phyloP scores from a whole-genome alignment of 2,113 vertebrate species.

The Prolemur simus region DNA sequence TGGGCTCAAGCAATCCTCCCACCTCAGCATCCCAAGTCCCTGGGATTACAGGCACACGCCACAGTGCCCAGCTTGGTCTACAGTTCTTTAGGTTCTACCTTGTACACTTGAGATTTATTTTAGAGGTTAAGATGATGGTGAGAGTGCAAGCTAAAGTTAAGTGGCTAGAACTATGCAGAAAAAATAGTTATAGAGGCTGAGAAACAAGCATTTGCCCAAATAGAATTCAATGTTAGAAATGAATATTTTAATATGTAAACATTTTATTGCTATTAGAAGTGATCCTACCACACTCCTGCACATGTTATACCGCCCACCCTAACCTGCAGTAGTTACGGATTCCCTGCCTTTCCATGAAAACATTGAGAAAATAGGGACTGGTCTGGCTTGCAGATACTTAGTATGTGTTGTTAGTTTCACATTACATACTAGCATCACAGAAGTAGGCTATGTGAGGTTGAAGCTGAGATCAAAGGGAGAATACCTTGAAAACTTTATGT shows the following conservation, averaged over 20 bases:
- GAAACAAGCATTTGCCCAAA: neutral
- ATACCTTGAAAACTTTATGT: neutral
- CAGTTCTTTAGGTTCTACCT: neutral
- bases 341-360: neutral
- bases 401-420: neutral
- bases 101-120: neutral
- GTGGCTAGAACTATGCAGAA: neutral
- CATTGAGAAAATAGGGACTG: neutral
- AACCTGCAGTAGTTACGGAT: neutral
- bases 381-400: neutral
- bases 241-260: neutral
- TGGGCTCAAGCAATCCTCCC: too few species aligned
- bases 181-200: neutral
- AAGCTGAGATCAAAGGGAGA: neutral
- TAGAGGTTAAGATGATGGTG: neutral
- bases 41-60: too few species aligned
- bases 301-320: neutral
- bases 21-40: too few species aligned
- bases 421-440: neutral
- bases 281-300: neutral
- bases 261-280: neutral
- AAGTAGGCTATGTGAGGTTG: neutral
- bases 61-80: neutral
- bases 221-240: neutral
- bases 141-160: neutral